A percentile compares a stretch with the other conserved stretches of the same genome.
Conservation (phyloP, 2,797 vertebrate species). For the Gambelia wislizenii region DNA sequence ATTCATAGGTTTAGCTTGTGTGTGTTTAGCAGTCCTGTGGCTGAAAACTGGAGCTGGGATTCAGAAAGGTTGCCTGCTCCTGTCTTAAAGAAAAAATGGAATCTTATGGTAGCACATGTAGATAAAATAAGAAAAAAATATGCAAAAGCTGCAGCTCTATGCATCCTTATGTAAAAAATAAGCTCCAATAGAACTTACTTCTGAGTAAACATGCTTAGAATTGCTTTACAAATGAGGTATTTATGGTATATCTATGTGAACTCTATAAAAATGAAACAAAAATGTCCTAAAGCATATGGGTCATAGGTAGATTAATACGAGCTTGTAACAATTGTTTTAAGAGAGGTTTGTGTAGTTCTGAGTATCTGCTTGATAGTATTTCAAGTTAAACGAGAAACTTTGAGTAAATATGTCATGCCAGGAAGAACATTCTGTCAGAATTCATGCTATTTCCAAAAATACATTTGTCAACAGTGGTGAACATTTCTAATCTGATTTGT, state of each 20-base stretch:
- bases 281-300: background rate
- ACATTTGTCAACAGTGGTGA: slow-evolving; percentile 5
- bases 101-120: background rate
- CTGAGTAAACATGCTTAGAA: background rate
- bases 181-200: background rate
- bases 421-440: slow-evolving; percentile 49
- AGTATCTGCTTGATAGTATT: background rate
- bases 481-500: slow-evolving; percentile 53
- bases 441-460: background rate
- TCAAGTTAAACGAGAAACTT: background rate
- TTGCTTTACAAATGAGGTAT: background rate
- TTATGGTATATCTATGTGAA: background rate
- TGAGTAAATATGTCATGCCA: slow-evolving; percentile 10
- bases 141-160: background rate
- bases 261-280: background rate
- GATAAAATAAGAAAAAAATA: background rate
- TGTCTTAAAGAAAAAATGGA: background rate
- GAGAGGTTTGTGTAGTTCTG: background rate
- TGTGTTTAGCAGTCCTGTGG: too few species aligned
- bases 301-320: background rate
- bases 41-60: too few species aligned
- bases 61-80: too few species aligned
- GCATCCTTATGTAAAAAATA: background rate
- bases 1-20: too few species aligned
- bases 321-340: background rate